phyloP scores from a whole-genome alignment of 2,888 invertebrate genomes.

The Zhuqinia jingwanae region DNA sequence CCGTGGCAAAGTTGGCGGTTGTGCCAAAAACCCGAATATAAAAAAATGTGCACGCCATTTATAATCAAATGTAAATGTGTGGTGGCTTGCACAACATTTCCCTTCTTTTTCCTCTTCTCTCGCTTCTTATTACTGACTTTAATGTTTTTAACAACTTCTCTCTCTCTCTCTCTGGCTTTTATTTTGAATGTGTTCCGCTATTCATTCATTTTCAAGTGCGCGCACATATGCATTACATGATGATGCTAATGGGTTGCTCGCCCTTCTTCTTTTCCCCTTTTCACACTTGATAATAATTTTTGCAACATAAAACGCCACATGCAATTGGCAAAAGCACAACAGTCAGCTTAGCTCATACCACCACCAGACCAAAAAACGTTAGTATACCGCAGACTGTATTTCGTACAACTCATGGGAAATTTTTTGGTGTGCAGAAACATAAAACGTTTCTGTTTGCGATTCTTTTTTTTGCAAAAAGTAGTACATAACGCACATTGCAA shows the following conservation, averaged over 20 bases:
- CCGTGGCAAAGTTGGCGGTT: constrained; percentile 43
- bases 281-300: constrained; percentile 36
- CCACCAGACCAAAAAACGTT: not conserved
- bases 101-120: constrained; percentile 27
- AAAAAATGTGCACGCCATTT: constrained; percentile 35
- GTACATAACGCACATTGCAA: not conserved
- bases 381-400: too few relatives aligned
- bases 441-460: not conserved
- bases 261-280: constrained; percentile 17
- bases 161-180: too few relatives aligned
- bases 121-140: not conserved
- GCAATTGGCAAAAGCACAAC: constrained; percentile 34
- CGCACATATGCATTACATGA: constrained; percentile 14
- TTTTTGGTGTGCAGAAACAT: not conserved
- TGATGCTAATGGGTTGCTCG: constrained; percentile 4
- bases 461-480: not conserved
- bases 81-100: constrained; percentile 50
- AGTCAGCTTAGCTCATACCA: not conserved
- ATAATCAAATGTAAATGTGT: constrained; percentile 15
- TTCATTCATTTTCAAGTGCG: constrained; percentile 39
- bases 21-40: constrained; percentile 58
- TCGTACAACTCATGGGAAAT: constrained; percentile 43
- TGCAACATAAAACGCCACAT: constrained; percentile 36
- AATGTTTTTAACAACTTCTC: not conserved
- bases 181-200: not conserved